phyloP scores from a whole-genome alignment of 2,888 invertebrate species.

The Vannuccia rotundouncinata region DNA sequence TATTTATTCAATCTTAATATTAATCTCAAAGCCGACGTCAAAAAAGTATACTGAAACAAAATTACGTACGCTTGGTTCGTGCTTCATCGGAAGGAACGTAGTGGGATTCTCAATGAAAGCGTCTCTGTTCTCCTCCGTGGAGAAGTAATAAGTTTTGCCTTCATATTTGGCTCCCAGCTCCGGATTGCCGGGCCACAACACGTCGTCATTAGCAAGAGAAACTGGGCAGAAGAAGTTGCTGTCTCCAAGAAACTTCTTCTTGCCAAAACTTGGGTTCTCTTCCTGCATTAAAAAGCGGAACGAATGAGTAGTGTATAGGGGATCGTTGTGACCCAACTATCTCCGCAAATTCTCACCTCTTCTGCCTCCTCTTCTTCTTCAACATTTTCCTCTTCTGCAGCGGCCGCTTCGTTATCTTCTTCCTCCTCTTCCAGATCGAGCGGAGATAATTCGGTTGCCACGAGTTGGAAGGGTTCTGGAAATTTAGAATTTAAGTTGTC shows the following conservation, averaged over 20 bases:
- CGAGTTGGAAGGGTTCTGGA: conserved; percentile 47
- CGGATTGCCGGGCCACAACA: conserved; percentile 54
- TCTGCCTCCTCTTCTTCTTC: conserved; percentile 50
- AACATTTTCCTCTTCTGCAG: conserved; percentile 45
- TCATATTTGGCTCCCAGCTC: conserved; percentile 52
- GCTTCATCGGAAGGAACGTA: conserved; percentile 47
- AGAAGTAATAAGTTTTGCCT: conserved; percentile 54
- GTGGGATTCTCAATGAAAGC: conserved; percentile 51
- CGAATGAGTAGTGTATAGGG: no score
- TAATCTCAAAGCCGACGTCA: no score
- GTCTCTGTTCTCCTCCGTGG: conserved; percentile 49
- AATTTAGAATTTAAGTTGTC: not conserved
- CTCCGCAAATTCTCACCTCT: not conserved
- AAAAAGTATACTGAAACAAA: no score
- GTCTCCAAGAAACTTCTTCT: conserved; percentile 55
- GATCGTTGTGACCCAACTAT: not conserved
- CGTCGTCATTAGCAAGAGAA: conserved; percentile 45
- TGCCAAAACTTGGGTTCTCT: conserved; percentile 49
- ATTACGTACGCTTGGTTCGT: conserved; percentile 48
- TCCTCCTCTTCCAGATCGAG: conserved; percentile 55
- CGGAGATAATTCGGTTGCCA: conserved; percentile 49
- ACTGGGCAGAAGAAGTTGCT: conserved; percentile 56
- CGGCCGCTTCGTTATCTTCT: conserved; percentile 47
- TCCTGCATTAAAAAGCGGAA: conserved; percentile 47
- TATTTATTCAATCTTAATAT: no score